Percentiles rank a stretch among this genome's conserved stretches.
These are phyloP conservation scores for Gymnocypris eckloni DNA, from an alignment of 2,797 vertebrate genomes.

Conservation along the genomic window DNA sequence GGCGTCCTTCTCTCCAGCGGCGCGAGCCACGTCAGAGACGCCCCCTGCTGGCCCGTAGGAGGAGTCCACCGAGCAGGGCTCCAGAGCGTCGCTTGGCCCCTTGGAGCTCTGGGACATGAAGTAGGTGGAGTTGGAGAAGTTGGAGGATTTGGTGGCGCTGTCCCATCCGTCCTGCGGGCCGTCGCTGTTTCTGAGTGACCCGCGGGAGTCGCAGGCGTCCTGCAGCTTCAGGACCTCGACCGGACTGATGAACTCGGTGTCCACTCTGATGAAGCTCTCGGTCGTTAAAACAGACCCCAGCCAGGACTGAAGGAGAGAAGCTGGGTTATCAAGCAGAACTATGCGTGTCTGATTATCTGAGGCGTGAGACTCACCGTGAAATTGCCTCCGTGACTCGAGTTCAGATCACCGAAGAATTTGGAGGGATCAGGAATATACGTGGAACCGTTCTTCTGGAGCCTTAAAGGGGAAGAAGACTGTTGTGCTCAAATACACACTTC, in stretches of 20 bases:
- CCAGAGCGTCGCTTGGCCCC: slow-evolving; percentile 50
- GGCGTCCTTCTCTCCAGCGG: background rate
- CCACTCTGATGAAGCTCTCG: slow-evolving; percentile 50
- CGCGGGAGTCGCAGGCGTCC: background rate
- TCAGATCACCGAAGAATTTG: slow-evolving; percentile 53
- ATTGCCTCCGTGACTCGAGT: slow-evolving; percentile 38
- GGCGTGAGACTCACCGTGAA: slow-evolving; percentile 55
- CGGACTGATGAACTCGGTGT: slow-evolving; percentile 50
- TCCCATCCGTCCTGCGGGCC: slow-evolving; percentile 20
- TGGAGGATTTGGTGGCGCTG: slow-evolving; percentile 44
- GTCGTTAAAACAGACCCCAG: slow-evolving; percentile 57
- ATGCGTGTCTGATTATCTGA: background rate
- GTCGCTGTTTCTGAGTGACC: background rate
- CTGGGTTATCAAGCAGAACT: background rate
- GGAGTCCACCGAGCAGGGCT: slow-evolving; percentile 60
- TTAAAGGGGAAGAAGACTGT: slow-evolving; percentile 22
- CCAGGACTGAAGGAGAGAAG: slow-evolving; percentile 64
- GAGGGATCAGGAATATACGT: slow-evolving; percentile 58
- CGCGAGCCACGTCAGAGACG: background rate
- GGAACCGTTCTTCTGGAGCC: slow-evolving; percentile 54
- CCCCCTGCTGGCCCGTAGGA: slow-evolving; percentile 62
- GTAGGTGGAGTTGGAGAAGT: slow-evolving; percentile 72
- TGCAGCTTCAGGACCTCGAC: slow-evolving; percentile 60
- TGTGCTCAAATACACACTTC: background rate
- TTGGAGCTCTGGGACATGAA: slow-evolving; percentile 59